A percentile compares a stretch with the other conserved stretches of the same genome.
Conservation (phyloP, 2,888 invertebrate species). For the Coelogynopora nodosa region DNA sequence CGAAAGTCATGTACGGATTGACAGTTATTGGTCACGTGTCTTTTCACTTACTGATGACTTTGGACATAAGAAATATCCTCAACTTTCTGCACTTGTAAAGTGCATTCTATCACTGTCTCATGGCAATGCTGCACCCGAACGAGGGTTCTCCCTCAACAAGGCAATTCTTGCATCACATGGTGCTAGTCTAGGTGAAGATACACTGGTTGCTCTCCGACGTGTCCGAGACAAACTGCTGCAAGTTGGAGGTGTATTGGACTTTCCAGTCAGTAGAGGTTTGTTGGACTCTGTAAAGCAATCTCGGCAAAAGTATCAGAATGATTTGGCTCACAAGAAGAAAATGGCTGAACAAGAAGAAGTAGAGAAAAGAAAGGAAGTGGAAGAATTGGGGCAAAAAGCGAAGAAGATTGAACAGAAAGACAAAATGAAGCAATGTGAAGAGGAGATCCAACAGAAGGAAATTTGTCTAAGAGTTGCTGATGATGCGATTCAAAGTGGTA, state of each 20-base stretch:
- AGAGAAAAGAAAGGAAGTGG: too few species aligned
- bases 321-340: constrained; percentile 20
- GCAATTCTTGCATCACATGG: not conserved
- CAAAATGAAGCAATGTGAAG: too few species aligned
- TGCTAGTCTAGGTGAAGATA: constrained; percentile 17
- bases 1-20: constrained; percentile 5
- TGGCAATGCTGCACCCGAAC: constrained; percentile 17
- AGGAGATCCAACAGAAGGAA: too few species aligned
- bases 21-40: not conserved
- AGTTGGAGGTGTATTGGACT: constrained; percentile 19
- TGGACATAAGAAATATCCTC: constrained; percentile 9
- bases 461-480: too few species aligned
- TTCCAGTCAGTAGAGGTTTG: constrained; percentile 4
- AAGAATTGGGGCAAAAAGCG: too few species aligned
- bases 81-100: not conserved
- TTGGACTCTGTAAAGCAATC: constrained; percentile 12
- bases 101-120: constrained; percentile 1
- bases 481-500: too few species aligned
- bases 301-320: not conserved
- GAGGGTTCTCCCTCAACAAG: constrained; percentile 27
- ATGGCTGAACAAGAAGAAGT: too few species aligned
- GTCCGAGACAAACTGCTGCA: constrained; percentile 3
- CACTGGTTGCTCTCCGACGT: constrained; percentile 28
- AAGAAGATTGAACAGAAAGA: too few species aligned
- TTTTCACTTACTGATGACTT: not conserved